Conservation (phyloP, 2,113 vertebrate species). For the Upupa epops region DNA sequence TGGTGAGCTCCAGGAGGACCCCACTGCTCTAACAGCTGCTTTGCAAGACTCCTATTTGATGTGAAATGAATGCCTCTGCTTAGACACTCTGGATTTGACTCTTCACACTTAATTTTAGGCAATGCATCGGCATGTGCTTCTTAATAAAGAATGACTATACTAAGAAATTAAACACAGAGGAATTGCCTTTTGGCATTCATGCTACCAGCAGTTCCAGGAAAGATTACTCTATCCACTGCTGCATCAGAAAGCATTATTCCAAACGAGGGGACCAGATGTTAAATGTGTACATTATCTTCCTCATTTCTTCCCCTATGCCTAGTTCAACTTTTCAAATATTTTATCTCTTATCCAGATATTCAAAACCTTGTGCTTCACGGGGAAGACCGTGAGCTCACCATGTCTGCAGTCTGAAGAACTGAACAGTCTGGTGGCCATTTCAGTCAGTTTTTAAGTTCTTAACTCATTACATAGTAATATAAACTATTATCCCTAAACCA, state of each 20-base stretch:
- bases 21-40: not conserved
- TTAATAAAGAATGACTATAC: not conserved
- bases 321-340: conserved; percentile 7
- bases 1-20: not conserved
- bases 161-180: conserved; percentile 35
- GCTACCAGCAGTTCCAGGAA: conserved; percentile 53
- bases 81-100: not conserved
- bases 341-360: conserved; percentile 30
- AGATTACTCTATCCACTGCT: conserved; percentile 42
- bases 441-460: not conserved
- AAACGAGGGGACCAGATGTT: conserved; percentile 72
- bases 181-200: conserved; percentile 54
- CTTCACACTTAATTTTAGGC: conserved; percentile 9
- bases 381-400: conserved; percentile 15
- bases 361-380: not conserved
- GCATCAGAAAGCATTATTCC: conserved; percentile 32
- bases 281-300: conserved; percentile 56
- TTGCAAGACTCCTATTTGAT: not conserved
- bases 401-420: not conserved
- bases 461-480: not conserved
- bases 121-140: not conserved
- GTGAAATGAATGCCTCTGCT: not conserved
- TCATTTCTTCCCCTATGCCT: conserved; percentile 26
- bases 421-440: not conserved
- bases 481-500: not conserved